Evolutionary conservation across 2,888 invertebrate species (phyloP).

Genomic region (Alitta virens): DNA sequence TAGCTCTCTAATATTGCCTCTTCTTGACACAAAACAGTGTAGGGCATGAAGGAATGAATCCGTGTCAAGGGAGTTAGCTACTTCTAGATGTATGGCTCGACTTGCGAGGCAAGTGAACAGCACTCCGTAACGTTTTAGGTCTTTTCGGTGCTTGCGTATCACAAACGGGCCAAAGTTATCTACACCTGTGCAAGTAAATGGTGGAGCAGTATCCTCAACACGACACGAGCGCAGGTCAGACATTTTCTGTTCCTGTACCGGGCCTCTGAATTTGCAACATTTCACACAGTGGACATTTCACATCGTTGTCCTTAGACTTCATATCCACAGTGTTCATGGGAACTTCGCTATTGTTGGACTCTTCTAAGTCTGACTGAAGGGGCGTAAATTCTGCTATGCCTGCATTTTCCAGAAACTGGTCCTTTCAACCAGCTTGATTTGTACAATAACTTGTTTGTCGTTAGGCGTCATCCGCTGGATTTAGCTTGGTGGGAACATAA

Average conservation of each 20-base stretch:
- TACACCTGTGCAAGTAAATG: slow-evolving; percentile 32
- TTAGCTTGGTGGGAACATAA: too few relatives aligned
- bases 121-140: slow-evolving; percentile 33
- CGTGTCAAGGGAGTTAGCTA: slow-evolving; percentile 1
- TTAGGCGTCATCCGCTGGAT: too few relatives aligned
- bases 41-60: slow-evolving; percentile 4
- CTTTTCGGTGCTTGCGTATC: slow-evolving; percentile 32
- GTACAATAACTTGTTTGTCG: too few relatives aligned
- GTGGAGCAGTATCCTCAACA: slow-evolving; percentile 26
- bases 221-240: slow-evolving; percentile 32
- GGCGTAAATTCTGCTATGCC: too few relatives aligned
- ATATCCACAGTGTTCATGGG: too few relatives aligned
- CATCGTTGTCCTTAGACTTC: too few relatives aligned
- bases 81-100: slow-evolving; percentile 3
- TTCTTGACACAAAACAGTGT: background rate
- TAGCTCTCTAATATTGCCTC: background rate
- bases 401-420: too few relatives aligned
- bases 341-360: too few relatives aligned
- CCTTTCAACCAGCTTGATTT: too few relatives aligned
- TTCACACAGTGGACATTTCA: too few relatives aligned
- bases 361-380: too few relatives aligned
- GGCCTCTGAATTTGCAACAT: too few relatives aligned
- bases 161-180: slow-evolving; percentile 38
- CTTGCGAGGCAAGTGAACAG: slow-evolving; percentile 23
- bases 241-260: slow-evolving; percentile 24